Conservation (phyloP, 2,113 vertebrate genomes). For the Girardinichthys multiradiatus region DNA sequence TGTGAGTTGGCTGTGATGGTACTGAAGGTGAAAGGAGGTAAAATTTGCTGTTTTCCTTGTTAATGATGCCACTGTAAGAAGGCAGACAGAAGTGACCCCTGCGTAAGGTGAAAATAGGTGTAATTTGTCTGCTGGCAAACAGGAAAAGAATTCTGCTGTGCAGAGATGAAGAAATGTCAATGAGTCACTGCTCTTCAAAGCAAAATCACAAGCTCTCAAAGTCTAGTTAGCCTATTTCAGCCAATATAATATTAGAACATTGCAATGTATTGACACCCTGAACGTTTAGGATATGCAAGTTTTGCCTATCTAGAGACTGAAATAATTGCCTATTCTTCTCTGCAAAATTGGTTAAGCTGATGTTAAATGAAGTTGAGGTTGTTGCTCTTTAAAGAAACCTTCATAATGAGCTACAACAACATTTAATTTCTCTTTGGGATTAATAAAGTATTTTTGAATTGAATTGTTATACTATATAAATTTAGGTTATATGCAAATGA, state of each 20-base stretch:
- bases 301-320: no score
- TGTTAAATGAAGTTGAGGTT: no score
- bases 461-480: no score
- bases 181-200: constrained; percentile 71
- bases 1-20: constrained; percentile 27
- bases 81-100: constrained; percentile 44
- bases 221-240: constrained; percentile 67
- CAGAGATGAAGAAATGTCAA: constrained; percentile 59
- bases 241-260: constrained; percentile 51
- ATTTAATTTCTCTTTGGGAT: no score
- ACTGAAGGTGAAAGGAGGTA: constrained; percentile 35
- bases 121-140: constrained; percentile 51
- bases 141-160: constrained; percentile 48
- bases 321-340: no score
- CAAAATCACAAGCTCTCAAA: constrained; percentile 71
- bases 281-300: no score
- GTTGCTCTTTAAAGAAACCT: no score
- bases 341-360: no score
- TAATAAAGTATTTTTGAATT: no score
- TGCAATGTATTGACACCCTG: no score
- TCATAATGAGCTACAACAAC: no score
- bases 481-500: not conserved
- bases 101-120: constrained; percentile 51
- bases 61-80: constrained; percentile 50
- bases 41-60: constrained; percentile 44